Evolutionary conservation across 2,888 invertebrate genomes (phyloP), one percentile per base, ranked within the genome.

Genomic region (Amphipoea oculea): DNA sequence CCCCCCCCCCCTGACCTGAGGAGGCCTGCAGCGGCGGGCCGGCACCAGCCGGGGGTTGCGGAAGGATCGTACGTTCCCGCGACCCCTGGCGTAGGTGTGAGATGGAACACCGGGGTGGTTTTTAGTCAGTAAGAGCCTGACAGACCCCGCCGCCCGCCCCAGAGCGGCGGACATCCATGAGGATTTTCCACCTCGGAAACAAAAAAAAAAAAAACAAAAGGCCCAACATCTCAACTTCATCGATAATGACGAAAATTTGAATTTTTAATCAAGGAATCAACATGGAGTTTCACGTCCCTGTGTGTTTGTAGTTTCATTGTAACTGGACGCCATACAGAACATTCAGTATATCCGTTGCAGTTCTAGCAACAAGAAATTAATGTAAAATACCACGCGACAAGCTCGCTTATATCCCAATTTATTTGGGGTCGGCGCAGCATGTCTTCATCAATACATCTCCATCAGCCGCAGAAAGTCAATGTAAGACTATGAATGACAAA

Each of bases 371-470:
- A 86, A 89, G 87, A 86, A 89, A 91, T 90, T 90, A 29, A 29
- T 90, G 90, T 89, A 88, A 92, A 92, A 92, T 91, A 90, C 90
- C 89, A 89, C 83, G 84, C 83, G 82, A 81, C 87, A 81, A 82
- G 86, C 84, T 80, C 72, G 88, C 92, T 94, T 94, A 23, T n/a
- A n/a, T 23, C 23, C 9, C 23, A 57, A 57, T 57, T 57, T 57
- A 11, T 57, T 23, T 57, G 57, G 9, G 57, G 9, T 57, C 54
- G 54, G 54, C 9, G 4, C 60, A 60, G n/a, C 12, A 12, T 60
- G 1, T 66, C 42, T 20, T 63, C 63, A 29, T 72, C n/a, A 63
- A 45, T 23, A 71, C n/a, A 29, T 60, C 17, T 29, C 12, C n/a
- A 63, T 29, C 40, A 42, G 36, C 12, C 11, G 1, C 23, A 29